Evolutionary conservation across 2,113 vertebrate species (phyloP).

Genomic region (Grammomys surdaster): DNA sequence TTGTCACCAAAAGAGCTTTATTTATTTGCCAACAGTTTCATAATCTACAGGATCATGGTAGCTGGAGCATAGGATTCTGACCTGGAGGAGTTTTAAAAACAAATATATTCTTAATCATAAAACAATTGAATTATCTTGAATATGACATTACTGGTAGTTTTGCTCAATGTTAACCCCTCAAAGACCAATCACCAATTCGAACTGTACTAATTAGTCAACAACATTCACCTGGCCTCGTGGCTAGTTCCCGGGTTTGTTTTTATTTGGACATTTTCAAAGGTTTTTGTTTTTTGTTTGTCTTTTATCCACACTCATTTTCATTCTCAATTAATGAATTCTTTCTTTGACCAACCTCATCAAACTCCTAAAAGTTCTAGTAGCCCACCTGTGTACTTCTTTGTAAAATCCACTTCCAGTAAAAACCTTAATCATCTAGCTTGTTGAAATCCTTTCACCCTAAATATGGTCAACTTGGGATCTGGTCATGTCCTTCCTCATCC

Average conservation of each 20-base stretch:
- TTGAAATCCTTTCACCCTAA: neutral
- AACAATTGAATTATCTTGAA: constrained; percentile 37
- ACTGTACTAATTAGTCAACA: constrained; percentile 18
- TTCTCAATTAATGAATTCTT: neutral
- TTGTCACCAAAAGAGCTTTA: constrained; percentile 10
- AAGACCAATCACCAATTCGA: constrained; percentile 46
- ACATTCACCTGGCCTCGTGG: neutral
- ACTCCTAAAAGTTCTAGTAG: neutral
- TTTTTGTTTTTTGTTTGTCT: neutral
- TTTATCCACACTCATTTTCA: neutral
- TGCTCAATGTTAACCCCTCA: constrained; percentile 47
- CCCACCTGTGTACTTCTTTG: neutral
- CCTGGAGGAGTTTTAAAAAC: neutral
- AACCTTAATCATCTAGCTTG: neutral
- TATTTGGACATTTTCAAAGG: constrained; percentile 30
- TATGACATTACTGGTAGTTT: neutral
- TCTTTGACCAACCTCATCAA: neutral
- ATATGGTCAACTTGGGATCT: neutral
- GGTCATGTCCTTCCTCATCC: neutral
- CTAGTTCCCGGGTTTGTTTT: neutral
- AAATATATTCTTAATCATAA: neutral
- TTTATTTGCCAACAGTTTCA: neutral
- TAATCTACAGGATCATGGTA: neutral
- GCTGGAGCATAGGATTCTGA: neutral
- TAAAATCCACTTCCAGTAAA: neutral